Evolutionary conservation across 2,113 vertebrate species (phyloP).

Genomic region (Lophura nycthemera): DNA sequence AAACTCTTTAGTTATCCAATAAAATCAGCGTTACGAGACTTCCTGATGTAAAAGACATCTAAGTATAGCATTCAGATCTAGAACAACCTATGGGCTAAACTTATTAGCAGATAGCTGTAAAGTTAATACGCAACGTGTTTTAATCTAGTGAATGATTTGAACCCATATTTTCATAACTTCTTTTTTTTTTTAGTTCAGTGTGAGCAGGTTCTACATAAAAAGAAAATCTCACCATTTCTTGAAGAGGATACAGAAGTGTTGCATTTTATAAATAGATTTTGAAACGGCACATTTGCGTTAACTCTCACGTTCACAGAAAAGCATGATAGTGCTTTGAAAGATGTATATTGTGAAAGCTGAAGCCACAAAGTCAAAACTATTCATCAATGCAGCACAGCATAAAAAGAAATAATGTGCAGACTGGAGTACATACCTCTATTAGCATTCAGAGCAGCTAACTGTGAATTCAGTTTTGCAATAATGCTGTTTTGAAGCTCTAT

Average conservation of each 20-base stretch:
- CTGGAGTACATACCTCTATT: conserved; percentile 77
- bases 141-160: not conserved
- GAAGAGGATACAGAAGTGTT: conserved; percentile 36
- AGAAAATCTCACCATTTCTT: conserved; percentile 54
- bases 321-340: conserved; percentile 41
- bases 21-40: not conserved
- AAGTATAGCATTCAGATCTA: not conserved
- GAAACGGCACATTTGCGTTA: conserved; percentile 60
- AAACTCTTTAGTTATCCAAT: not conserved
- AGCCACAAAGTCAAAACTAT: conserved; percentile 51
- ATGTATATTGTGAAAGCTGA: conserved; percentile 57
- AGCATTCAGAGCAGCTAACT: conserved; percentile 76
- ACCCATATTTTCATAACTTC: conserved; percentile 5
- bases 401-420: conserved; percentile 49
- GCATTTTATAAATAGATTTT: conserved; percentile 66
- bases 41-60: not conserved
- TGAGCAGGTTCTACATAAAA: conserved; percentile 25
- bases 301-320: conserved; percentile 49
- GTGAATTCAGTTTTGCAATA: conserved; percentile 84
- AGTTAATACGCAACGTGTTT: not conserved
- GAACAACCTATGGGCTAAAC: not conserved
- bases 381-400: conserved; percentile 43
- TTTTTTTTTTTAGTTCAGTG: not conserved
- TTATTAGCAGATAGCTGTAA: not conserved
- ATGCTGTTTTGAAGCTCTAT: conserved; percentile 87